Evolutionary conservation across 2,113 vertebrate species (phyloP).

Genomic region (Ceyx margarethae): DNA sequence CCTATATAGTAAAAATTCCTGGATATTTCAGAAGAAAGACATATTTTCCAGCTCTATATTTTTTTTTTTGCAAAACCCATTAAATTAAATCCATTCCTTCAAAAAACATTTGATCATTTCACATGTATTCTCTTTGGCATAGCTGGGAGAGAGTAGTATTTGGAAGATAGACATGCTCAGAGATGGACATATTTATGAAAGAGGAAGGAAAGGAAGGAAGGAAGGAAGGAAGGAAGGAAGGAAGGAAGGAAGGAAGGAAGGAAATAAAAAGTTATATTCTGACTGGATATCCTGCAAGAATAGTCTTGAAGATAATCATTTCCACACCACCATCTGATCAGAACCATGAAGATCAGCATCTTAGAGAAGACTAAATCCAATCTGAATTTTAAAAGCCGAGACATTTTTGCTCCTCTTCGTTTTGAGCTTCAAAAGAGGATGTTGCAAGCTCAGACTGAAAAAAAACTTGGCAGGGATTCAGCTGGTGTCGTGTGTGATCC

Average conservation of each 20-base stretch:
- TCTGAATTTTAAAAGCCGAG: not conserved
- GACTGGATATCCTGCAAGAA: not conserved
- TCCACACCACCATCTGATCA: not conserved
- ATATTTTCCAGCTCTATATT: not conserved
- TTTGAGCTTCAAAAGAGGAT: not conserved
- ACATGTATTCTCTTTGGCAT: not conserved
- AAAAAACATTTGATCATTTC: not conserved
- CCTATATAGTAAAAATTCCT: not conserved
- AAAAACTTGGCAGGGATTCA: not conserved
- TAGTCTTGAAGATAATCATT: not conserved
- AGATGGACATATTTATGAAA: not conserved
- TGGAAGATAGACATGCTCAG: not conserved
- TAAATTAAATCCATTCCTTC: not conserved
- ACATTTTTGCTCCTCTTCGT: not conserved
- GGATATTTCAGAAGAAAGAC: not conserved
- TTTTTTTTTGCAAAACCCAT: not conserved
- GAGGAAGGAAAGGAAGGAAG: rapidly evolving
- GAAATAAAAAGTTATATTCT: not conserved
- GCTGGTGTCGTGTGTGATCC: not conserved
- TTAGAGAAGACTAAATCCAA: not conserved
- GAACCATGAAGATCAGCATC: not conserved
- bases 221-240: not conserved
- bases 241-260: too few relatives aligned
- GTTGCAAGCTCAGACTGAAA: not conserved
- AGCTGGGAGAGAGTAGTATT: not conserved